Evolutionary conservation across 2,888 invertebrate genomes (phyloP), one percentile per base, ranked within the genome.

Genomic region (Carcina quercana): DNA sequence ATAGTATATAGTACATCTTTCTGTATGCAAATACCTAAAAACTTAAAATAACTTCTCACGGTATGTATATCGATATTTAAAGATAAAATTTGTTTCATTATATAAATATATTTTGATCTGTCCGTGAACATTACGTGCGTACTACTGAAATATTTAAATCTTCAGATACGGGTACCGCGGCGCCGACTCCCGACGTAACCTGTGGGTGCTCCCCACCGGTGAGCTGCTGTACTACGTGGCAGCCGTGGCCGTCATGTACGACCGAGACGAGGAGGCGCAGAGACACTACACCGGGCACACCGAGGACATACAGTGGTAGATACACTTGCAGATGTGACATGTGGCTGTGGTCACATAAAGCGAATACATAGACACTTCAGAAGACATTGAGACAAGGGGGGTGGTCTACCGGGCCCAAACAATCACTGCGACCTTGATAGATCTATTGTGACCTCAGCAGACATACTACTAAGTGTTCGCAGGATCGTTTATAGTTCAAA

Each of bases 131-230:
- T n/a, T n/a, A n/a, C n/a, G n/a, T n/a, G n/a, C n/a, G n/a, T n/a
- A n/a, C n/a, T n/a, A n/a, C n/a, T n/a, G n/a, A n/a, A n/a, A n/a
- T n/a, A n/a, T n/a, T n/a, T n/a, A n/a, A n/a, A n/a, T n/a, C n/a
- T n/a, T n/a, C 52, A 94, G 94, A 4, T 97, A 95, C 60, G 97
- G 97, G 0, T 98, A 97, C 75, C 90, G 97, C 37, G 97, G 98
- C 0, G 90, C 92, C 6, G 97, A 97, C 72, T 90, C 94, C 3
- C 88, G 94, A 7, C 89, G 91, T 48, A 98, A 98, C 74, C 85
- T 98, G 17, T 95, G 96, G 92, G 93, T 95, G 14, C 78, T 98
- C 32, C 96, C 96, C 0, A 96, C 96, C 0, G 97, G 97, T 0
- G 98, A 98, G 69, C 85, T 97, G 5, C 83, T 96, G 22, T 97